Evolutionary conservation across 2,113 vertebrate genomes (phyloP).

Genomic region (Ptilonorhynchus violaceus): DNA sequence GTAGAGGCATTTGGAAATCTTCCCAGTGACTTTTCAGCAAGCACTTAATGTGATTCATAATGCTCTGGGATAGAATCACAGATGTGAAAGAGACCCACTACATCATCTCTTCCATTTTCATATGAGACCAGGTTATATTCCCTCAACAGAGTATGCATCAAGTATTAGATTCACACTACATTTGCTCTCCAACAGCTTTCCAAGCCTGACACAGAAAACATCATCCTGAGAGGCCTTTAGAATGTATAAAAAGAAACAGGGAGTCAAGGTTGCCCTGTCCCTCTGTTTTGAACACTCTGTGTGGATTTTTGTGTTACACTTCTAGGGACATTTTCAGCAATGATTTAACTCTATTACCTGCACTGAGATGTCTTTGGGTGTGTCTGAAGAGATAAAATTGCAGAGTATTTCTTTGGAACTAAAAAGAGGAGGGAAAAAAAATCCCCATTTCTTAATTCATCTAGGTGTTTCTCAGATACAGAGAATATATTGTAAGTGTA

Average conservation of each 20-base stretch:
- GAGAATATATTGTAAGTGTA: neutral
- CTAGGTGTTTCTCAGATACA: neutral
- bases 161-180: neutral
- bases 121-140: neutral
- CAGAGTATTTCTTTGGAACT: neutral
- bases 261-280: neutral
- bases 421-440: rapidly evolving
- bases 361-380: neutral
- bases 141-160: neutral
- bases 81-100: neutral
- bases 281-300: neutral
- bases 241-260: neutral
- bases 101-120: neutral
- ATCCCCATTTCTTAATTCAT: neutral
- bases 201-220: neutral
- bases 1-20: constrained; percentile 19
- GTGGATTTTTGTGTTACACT: neutral
- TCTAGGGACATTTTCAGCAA: neutral
- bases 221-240: neutral
- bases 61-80: neutral
- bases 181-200: neutral
- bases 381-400: neutral
- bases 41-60: neutral
- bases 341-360: neutral
- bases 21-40: constrained; percentile 26